Base-by-base conservation (phyloP, 2,797 vertebrate genomes). In the Diceros bicornis region DNA sequence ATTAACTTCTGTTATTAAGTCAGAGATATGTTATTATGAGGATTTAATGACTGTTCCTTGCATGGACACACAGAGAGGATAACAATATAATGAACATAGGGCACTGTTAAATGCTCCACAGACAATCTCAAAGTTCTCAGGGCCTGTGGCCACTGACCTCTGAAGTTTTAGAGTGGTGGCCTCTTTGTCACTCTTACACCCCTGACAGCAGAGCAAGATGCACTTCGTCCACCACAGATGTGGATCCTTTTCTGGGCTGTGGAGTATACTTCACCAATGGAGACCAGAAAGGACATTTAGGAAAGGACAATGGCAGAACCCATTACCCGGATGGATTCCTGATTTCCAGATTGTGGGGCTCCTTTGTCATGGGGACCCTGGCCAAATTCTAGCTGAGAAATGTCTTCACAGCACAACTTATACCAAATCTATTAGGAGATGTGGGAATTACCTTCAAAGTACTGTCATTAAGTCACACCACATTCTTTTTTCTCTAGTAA, bases 1-100 rank as follows among this genome's bases (percentile, higher is more conserved):
- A 34, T 74, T 93, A 72, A n/a, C 25, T 79, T 91, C 89, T 62
- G 50, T 68, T 72, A 74, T 94, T 72, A 82, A 85, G 66, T 50
- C 16, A 74, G 61, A 95, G 74, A 74, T 37, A 41, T 64, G 25
- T 82, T 44, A 20, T 55, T 57, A 34, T 47, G 87, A 77, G 23
- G 20, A 92, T 47, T 81, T 91, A 64, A 47, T 85, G 69, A 74
- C 41, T 27, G 23, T 37, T 32, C 14, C 10, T 32, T n/a, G 37
- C 37, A 50, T 55, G n/a, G 37, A 59, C 32, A 52, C 11, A 32
- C 16, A 83, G 57, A 61, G 41, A 47, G 1, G 18, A 23, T 66
- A 72, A 74, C 11, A 16, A 6, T 18, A 12, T 50, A 77, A 78
- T 20, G 72, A 77, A 41, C 47, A 25, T 7, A 3, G 44, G 41